A percentile compares a stretch with the other conserved stretches of the same genome.
phyloP scores from a whole-genome alignment of 2,113 vertebrate species.

The Brachirus orientalis region DNA sequence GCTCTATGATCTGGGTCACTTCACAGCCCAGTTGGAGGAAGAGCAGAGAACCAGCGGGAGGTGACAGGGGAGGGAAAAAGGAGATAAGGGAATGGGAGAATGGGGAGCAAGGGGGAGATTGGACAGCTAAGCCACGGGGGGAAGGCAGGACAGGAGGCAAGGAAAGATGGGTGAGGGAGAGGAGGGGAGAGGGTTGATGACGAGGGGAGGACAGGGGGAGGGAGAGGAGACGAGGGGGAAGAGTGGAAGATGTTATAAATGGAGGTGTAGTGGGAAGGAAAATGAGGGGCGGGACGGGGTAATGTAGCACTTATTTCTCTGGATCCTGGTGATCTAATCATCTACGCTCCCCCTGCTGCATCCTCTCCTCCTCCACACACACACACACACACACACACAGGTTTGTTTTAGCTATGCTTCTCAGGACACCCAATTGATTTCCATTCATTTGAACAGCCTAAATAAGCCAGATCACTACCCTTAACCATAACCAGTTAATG shows the following conservation, averaged over 20 bases:
- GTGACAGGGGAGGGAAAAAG: conserved; percentile 6
- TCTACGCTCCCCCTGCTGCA: conserved; percentile 21
- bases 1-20: conserved; percentile 76
- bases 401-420: too few relatives aligned
- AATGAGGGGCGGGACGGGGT: conserved; percentile 47
- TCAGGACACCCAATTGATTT: too few relatives aligned
- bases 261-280: conserved; percentile 44
- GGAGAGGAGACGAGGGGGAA: conserved; percentile 35
- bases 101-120: conserved; percentile 4
- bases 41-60: conserved; percentile 33
- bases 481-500: too few relatives aligned
- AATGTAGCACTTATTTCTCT: conserved; percentile 66
- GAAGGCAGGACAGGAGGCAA: background rate
- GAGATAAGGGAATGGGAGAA: conserved; percentile 14
- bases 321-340: conserved; percentile 70
- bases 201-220: conserved; percentile 29
- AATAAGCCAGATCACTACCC: too few relatives aligned
- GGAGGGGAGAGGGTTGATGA: conserved; percentile 15
- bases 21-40: conserved; percentile 43
- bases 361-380: conserved; percentile 1
- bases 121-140: conserved; percentile 19
- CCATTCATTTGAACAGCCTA: too few relatives aligned
- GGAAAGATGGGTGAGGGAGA: background rate
- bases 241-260: conserved; percentile 62
- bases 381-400: background rate